phyloP scores from a whole-genome alignment of 2,888 invertebrate genomes.

The Lasioglossum vierecki region DNA sequence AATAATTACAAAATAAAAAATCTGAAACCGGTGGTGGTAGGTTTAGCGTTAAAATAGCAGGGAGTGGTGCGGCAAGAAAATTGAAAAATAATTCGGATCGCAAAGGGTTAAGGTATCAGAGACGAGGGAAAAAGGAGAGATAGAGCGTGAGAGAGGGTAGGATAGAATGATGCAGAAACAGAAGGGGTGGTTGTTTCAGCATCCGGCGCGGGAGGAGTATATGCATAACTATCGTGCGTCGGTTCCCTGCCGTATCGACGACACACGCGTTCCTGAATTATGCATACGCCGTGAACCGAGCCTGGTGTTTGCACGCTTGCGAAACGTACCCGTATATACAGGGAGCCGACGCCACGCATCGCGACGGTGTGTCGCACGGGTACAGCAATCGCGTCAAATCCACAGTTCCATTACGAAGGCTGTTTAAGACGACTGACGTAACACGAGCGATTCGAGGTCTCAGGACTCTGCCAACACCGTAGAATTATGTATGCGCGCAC shows the following conservation, averaged over 20 bases:
- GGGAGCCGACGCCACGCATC: not conserved
- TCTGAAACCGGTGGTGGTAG: too few relatives aligned
- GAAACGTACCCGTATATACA: slow-evolving; percentile 20
- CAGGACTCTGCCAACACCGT: slow-evolving; percentile 17
- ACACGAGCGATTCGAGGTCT: slow-evolving; percentile 38
- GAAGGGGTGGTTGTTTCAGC: slow-evolving; percentile 36
- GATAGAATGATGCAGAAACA: not conserved
- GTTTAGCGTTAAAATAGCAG: too few relatives aligned
- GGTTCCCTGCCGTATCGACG: slow-evolving; percentile 66
- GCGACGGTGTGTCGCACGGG: not conserved
- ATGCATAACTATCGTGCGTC: slow-evolving; percentile 71
- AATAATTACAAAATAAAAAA: too few relatives aligned
- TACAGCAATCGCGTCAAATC: slow-evolving; percentile 36
- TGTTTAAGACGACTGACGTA: slow-evolving; percentile 60
- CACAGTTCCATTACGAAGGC: slow-evolving; percentile 37
- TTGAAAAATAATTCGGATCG: too few relatives aligned
- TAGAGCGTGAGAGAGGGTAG: slow-evolving; percentile 10
- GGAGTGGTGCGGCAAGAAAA: too few relatives aligned
- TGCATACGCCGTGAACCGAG: slow-evolving; percentile 70
- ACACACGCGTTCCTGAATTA: slow-evolving; percentile 74
- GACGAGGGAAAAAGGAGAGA: not conserved
- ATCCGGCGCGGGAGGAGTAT: slow-evolving; percentile 57
- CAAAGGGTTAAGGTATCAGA: not conserved
- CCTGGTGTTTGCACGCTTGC: slow-evolving; percentile 58
- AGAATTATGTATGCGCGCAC: slow-evolving; percentile 30